These are phyloP conservation scores for Pelvicachromis taeniatus DNA, from an alignment of 2,113 vertebrate species.

Conservation along the genomic window DNA sequence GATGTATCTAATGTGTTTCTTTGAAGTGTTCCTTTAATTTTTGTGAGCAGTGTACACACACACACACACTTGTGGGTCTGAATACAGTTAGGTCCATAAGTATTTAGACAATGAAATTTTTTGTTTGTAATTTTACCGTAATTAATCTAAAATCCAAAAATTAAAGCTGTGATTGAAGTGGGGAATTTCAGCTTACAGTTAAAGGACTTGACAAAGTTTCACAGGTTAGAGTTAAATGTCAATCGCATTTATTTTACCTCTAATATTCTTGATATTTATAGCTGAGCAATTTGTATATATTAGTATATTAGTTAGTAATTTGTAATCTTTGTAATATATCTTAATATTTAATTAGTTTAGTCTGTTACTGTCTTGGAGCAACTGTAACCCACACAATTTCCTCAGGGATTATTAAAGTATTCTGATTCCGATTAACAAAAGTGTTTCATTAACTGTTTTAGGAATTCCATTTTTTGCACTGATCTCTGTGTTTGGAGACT, in stretches of 20 bases:
- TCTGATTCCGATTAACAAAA: background rate
- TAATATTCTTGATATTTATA: background rate
- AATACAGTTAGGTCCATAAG: background rate
- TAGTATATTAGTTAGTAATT: background rate
- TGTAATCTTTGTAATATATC: background rate
- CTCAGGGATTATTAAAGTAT: background rate
- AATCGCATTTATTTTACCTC: background rate
- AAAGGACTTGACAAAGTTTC: background rate
- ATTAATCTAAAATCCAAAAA: background rate
- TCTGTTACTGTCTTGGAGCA: background rate
- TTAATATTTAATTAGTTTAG: background rate
- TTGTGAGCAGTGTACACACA: too few species aligned
- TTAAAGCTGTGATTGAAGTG: background rate
- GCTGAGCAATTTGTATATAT: background rate
- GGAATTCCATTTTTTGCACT: background rate
- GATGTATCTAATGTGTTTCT: too few species aligned
- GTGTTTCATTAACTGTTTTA: background rate
- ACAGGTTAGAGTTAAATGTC: background rate
- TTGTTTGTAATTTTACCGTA: background rate
- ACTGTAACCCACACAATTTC: accelerated
- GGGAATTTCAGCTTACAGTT: background rate
- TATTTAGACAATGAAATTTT: background rate
- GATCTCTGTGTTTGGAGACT: background rate
- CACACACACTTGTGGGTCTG: too few species aligned
- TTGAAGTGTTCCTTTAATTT: too few species aligned